Evolutionary conservation across 2,797 vertebrate species (phyloP), one percentile per base, ranked within the genome.

Genomic region (Discoglossus pictus): DNA sequence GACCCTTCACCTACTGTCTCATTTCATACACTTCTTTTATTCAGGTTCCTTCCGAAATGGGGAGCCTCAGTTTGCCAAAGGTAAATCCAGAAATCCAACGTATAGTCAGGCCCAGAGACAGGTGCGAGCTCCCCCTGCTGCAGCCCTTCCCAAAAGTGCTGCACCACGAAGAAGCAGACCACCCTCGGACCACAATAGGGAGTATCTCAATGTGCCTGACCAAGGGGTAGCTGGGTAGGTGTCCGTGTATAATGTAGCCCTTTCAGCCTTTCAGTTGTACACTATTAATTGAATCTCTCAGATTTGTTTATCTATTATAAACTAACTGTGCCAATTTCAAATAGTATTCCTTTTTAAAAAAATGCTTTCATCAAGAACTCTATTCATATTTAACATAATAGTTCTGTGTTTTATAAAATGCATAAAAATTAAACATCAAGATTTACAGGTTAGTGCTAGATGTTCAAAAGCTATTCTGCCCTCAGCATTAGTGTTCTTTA

Each of bases 121-220:
- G 1, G 56, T 34, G 46, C 76, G 72, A 4, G 81, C 72, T 0
- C 92, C 87, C 0, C 92, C 92, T 0, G 83, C 77, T 12, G 1
- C 83, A 0, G 81, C 80, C 0, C 84, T 79, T 1, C 90, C 89
- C 2, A 81, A 83, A 65, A 83, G 88, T 12, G 83, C 76, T 0
- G 1, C 75, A 1, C 52, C 54, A 1, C 82, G 82, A 52, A 85
- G 7, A 21, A 74, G 62, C 24, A 81, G 15, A 24, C 77, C 78
- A 31, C 76, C 82, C 0, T 88, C 84, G 0, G 80, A 86, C 10
- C 79, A 85, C 10, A 96, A 94, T 84, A 61, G 93, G 83, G 97
- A 98, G 78, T 99, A 98, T 83, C 95, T 99, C 56, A 96, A 88
- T 0, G 97, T 99, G 43, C 97, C 97, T 0, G 97, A 99, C 73